phyloP scores from a whole-genome alignment of 2,888 invertebrate species.

The Dascillus cervinus region DNA sequence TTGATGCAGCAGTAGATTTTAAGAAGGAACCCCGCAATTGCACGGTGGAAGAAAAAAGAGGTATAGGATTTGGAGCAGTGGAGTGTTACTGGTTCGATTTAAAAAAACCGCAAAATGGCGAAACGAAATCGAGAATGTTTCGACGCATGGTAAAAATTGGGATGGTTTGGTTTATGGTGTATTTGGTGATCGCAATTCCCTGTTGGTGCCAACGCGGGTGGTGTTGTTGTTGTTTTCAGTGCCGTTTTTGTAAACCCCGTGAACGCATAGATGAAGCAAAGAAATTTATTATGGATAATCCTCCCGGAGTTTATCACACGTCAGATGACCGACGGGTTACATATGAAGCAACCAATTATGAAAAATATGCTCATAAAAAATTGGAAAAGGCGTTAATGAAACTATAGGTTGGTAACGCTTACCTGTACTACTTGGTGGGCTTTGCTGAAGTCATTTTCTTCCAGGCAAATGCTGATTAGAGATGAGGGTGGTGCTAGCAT shows the following conservation, averaged over 20 bases:
- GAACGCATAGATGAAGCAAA: slow-evolving; percentile 49
- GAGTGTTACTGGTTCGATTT: slow-evolving; percentile 40
- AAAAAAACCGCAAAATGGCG: slow-evolving; percentile 19
- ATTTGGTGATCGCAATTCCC: slow-evolving; percentile 42
- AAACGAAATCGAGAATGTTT: slow-evolving; percentile 23
- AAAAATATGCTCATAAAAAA: slow-evolving; percentile 49
- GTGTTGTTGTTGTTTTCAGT: slow-evolving; percentile 52
- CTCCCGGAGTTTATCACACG: slow-evolving; percentile 47
- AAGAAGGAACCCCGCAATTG: slow-evolving; percentile 39
- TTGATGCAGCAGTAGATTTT: slow-evolving; percentile 35
- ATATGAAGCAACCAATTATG: slow-evolving; percentile 50
- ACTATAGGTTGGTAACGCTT: slow-evolving; percentile 38
- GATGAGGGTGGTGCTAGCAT: slow-evolving; percentile 72
- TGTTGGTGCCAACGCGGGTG: slow-evolving; percentile 52
- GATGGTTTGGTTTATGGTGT: slow-evolving; percentile 42
- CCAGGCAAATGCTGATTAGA: slow-evolving; percentile 67
- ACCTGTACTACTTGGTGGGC: slow-evolving; percentile 78
- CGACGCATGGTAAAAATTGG: slow-evolving; percentile 33
- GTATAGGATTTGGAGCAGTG: slow-evolving; percentile 37
- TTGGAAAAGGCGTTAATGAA: slow-evolving; percentile 51
- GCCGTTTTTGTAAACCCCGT: slow-evolving; percentile 50
- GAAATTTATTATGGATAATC: slow-evolving; percentile 48
- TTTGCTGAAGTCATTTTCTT: slow-evolving; percentile 63
- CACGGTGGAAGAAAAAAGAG: slow-evolving; percentile 40
- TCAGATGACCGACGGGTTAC: slow-evolving; percentile 35